These are phyloP conservation scores for Periparus ater DNA, from an alignment of 2,797 vertebrate species.

Conservation along the genomic window DNA sequence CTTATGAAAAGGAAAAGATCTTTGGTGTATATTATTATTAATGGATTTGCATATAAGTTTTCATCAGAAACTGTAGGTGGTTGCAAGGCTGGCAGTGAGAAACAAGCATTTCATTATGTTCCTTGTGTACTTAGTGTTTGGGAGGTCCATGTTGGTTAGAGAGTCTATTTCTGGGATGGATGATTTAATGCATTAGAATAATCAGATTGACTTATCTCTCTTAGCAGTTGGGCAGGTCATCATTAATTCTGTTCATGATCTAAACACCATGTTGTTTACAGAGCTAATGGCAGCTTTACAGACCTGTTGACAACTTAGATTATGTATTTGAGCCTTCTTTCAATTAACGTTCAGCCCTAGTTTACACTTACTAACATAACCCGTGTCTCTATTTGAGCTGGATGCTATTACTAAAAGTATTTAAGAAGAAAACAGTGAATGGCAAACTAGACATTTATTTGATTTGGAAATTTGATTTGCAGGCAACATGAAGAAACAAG, in stretches of 20 bases:
- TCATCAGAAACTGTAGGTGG: neutral
- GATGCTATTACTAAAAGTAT: neutral
- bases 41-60: neutral
- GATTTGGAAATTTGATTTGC: slow-evolving; percentile 48
- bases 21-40: neutral
- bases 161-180: neutral
- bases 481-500: slow-evolving; percentile 90
- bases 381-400: neutral
- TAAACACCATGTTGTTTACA: neutral
- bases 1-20: neutral
- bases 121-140: neutral
- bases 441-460: neutral
- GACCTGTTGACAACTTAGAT: neutral
- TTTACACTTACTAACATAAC: neutral
- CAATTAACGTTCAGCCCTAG: neutral
- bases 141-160: neutral
- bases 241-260: neutral
- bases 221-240: neutral
- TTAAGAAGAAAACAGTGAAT: neutral
- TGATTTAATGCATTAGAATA: slow-evolving; percentile 8
- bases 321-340: neutral
- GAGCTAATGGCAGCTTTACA: neutral
- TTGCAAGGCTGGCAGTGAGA: neutral
- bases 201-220: neutral
- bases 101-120: neutral